Evolutionary conservation across 2,113 vertebrate genomes (phyloP).

Genomic region (Chauna torquata): DNA sequence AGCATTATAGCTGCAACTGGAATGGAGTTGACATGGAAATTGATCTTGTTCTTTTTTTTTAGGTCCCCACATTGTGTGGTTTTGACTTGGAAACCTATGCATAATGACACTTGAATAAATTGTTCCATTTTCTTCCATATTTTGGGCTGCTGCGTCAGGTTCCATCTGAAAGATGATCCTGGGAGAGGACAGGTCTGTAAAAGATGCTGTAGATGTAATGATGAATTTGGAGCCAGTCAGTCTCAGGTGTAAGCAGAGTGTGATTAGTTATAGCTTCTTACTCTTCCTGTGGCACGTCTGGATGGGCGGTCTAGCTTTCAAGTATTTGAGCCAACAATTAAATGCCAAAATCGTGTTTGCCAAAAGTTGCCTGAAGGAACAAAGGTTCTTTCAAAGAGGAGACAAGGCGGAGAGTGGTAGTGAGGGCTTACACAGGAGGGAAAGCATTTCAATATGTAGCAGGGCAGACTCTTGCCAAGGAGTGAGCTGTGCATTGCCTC

Average conservation of each 20-base stretch:
- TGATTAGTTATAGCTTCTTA: neutral
- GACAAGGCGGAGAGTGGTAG: neutral
- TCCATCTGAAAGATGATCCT: neutral
- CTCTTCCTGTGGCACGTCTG: neutral
- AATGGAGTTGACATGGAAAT: too few relatives aligned
- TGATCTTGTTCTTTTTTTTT: fast-evolving
- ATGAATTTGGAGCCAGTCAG: fast-evolving
- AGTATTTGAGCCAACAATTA: neutral
- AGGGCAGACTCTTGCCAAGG: neutral
- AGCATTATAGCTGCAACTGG: neutral
- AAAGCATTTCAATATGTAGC: neutral
- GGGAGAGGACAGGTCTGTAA: neutral
- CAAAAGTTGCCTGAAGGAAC: neutral
- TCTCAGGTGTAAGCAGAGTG: fast-evolving
- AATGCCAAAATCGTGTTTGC: neutral
- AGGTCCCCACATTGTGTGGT: fast-evolving
- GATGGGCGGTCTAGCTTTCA: neutral
- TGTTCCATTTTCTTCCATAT: fast-evolving
- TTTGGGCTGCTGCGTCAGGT: neutral
- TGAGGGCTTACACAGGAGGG: fast-evolving
- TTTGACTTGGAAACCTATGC: neutral
- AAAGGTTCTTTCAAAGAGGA: neutral
- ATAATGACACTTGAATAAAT: neutral
- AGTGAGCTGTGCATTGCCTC: neutral
- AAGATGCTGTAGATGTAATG: fast-evolving